Evolutionary conservation across 2,888 invertebrate genomes (phyloP), one percentile per base, ranked within the genome.

Genomic region (Xylocampa areola): DNA sequence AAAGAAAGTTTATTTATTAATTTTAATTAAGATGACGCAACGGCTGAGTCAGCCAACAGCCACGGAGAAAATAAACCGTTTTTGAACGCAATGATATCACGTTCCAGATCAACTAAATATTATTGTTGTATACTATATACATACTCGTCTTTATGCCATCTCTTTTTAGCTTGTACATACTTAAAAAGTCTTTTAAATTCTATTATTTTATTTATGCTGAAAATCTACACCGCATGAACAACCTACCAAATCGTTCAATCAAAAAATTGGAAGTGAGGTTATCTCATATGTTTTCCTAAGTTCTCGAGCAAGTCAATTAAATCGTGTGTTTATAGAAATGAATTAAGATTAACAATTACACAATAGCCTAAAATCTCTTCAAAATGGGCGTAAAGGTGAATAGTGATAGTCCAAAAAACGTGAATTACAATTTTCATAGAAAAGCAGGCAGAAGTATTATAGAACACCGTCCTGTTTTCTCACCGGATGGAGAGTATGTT

Each of bases 391-490:
- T 90, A 2, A 81, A 84, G 75, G 74, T 61, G 37, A 64, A 71
- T 36, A 71, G 33, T 37, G 52, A 74, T 47, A 69, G 55, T 60
- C 53, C 45, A 7, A 68, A 80, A 47, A 68, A 16, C 4, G 53
- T 63, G 4, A 88, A 87, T 49, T 94, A 91, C 62, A 81, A 76
- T 32, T 87, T 93, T 71, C 82, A 77, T 47, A 86, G 93, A 79
- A 94, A 92, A 83, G 94, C 93, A 39, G 94, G 94, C 4, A 88
- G 89, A 72, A 94, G 89, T 87, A 88, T 94, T 43, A 91, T 94
- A 58, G 92, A 94, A 77, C 86, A 81, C 25, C 80, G 82, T 11
- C 94, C 94, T 36, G 73, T 90, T 62, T 94, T 94, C 82, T 91
- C 94, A 21, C 92, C 94, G 10, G 92, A 94, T 76, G 93, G 91